Conservation (phyloP, 2,888 invertebrate species). For the Eubasilissa splendida region DNA sequence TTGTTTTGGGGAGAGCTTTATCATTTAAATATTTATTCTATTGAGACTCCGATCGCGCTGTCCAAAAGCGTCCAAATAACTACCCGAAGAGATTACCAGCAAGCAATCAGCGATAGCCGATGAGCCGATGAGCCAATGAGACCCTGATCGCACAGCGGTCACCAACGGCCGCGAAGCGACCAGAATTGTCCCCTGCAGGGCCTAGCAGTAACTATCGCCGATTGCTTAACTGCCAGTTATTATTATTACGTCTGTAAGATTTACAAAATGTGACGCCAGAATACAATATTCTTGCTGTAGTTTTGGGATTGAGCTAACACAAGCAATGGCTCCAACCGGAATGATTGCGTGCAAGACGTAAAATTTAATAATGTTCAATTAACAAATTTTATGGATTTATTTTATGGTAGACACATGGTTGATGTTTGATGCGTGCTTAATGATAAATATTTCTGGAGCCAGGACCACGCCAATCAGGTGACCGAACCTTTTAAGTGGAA, state of each 20-base stretch:
- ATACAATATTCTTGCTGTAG: constrained; percentile 5
- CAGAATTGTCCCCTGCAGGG: no score
- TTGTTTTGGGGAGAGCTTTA: no score
- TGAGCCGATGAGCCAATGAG: no score
- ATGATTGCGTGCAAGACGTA: constrained; percentile 55
- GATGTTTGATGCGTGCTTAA: constrained; percentile 49
- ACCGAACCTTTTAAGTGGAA: constrained; percentile 16
- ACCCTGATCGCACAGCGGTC: no score
- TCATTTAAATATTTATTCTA: no score
- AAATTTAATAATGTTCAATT: constrained; percentile 58
- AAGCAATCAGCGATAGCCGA: no score
- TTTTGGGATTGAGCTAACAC: constrained; percentile 38
- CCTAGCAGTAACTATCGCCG: no score
- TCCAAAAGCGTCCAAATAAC: no score
- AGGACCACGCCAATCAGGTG: constrained; percentile 32
- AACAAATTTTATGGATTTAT: constrained; percentile 58
- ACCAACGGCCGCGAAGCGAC: no score
- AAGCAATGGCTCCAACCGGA: constrained; percentile 43
- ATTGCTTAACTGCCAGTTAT: no score
- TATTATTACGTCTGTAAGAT: background rate
- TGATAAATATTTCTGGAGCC: constrained; percentile 45
- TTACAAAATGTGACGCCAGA: background rate
- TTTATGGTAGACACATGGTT: constrained; percentile 58
- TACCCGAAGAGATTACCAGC: no score
- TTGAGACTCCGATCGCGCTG: no score